phyloP scores from a whole-genome alignment of 2,113 vertebrate species.

The Plotosus lineatus region DNA sequence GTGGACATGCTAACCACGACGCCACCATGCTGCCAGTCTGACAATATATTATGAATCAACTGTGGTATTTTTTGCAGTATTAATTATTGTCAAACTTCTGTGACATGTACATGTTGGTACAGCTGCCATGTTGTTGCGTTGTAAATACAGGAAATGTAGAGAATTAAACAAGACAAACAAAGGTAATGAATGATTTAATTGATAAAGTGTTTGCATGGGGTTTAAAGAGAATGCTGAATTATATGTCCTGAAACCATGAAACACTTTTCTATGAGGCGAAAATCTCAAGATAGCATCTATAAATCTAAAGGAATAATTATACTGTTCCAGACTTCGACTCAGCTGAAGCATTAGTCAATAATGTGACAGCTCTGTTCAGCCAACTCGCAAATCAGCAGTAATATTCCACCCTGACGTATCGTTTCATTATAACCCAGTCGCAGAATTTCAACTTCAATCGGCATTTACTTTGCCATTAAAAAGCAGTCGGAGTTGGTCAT shows the following conservation, averaged over 20 bases:
- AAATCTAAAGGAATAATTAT: neutral
- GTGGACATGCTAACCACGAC: too few relatives aligned
- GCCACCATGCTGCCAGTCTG: too few relatives aligned
- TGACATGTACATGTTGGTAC: constrained; percentile 2
- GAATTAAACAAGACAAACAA: neutral
- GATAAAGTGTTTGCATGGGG: constrained; percentile 27
- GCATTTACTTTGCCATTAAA: neutral
- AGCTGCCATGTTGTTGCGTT: neutral
- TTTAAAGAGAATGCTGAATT: constrained; percentile 12
- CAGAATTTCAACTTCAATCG: neutral
- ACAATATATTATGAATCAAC: too few relatives aligned
- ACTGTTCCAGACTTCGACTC: neutral
- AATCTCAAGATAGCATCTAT: neutral
- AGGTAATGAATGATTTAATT: constrained; percentile 3
- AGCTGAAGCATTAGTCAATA: neutral
- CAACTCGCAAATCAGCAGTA: neutral
- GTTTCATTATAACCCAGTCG: neutral
- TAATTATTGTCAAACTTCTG: neutral
- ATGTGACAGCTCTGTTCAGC: neutral
- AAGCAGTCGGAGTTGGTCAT: neutral
- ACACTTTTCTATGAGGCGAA: neutral
- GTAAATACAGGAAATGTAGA: constrained; percentile 34
- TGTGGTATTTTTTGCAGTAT: constrained; percentile 1
- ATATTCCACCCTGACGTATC: neutral
- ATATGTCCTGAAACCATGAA: neutral